A percentile compares a stretch with the other conserved stretches of the same genome.
Conservation (phyloP, 1,140 invertebrate genomes). For the Lanistes nyassanus region DNA sequence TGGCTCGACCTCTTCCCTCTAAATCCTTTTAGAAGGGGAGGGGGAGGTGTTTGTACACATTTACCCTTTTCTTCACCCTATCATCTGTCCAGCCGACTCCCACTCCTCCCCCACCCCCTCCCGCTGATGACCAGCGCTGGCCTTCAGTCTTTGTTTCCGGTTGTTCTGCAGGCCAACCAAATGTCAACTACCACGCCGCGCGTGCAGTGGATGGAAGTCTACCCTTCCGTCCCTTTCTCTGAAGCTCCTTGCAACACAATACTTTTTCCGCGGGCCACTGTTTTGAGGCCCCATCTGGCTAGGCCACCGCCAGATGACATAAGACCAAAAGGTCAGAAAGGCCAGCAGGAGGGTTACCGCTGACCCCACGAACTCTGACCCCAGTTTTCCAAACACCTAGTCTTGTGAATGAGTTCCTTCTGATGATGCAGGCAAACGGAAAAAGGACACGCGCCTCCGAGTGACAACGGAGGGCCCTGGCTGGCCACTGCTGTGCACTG, state of each 20-base stretch:
- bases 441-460: neutral
- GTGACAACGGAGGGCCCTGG: neutral
- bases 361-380: conserved; percentile 13
- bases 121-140: neutral
- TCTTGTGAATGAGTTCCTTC: conserved; percentile 8
- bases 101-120: neutral
- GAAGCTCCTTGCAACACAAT: neutral
- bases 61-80: neutral
- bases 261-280: neutral
- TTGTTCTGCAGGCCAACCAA: neutral
- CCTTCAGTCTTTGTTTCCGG: neutral
- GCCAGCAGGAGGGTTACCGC: conserved; percentile 19
- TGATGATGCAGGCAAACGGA: conserved; percentile 3
- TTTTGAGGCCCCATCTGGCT: conserved; percentile 13
- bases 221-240: neutral
- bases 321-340: conserved; percentile 24
- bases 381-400: neutral
- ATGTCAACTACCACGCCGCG: neutral
- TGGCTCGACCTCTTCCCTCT: too few relatives aligned
- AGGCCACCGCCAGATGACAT: conserved; percentile 13
- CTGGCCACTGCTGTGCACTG: neutral
- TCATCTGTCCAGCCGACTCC: neutral
- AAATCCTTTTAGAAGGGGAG: too few relatives aligned
- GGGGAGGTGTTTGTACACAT: conserved; percentile 11
- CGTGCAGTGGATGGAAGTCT: conserved; percentile 10